Evolutionary conservation across 1,140 invertebrate genomes (phyloP).

Genomic region (Zaprionus vittiger): DNA sequence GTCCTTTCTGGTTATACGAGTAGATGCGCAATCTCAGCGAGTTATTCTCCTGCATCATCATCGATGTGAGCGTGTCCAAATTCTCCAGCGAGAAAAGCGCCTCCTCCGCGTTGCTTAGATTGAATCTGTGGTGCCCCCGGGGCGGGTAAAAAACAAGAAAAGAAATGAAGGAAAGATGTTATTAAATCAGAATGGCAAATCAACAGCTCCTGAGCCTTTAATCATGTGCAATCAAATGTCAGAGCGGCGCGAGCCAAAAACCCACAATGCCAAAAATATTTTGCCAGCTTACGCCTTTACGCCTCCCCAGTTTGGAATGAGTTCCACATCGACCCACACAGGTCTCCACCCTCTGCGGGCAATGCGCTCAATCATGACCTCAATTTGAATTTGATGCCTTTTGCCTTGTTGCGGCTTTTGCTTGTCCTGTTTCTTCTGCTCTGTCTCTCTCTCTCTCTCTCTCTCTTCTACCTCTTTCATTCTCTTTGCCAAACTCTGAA

Average conservation of each 20-base stretch:
- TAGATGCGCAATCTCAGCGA: conserved; percentile 80
- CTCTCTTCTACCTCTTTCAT: background rate
- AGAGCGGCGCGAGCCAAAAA: conserved; percentile 15
- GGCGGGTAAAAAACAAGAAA: background rate
- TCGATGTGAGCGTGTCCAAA: conserved; percentile 78
- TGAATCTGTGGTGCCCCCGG: conserved; percentile 64
- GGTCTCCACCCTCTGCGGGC: background rate
- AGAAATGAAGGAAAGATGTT: conserved; percentile 31
- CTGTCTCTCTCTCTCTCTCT: background rate
- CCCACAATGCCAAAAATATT: conserved; percentile 49
- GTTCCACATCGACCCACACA: background rate
- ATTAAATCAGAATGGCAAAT: conserved; percentile 75
- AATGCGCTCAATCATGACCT: conserved; percentile 76
- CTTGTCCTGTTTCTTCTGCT: conserved; percentile 45
- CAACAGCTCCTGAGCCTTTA: conserved; percentile 70
- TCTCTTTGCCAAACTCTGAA: conserved; percentile 48
- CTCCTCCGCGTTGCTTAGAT: conserved; percentile 81
- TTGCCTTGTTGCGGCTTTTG: conserved; percentile 62
- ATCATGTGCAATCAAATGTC: conserved; percentile 69
- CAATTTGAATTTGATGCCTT: conserved; percentile 83
- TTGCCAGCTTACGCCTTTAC: conserved; percentile 58
- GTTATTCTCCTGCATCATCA: conserved; percentile 83
- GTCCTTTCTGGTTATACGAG: conserved; percentile 83
- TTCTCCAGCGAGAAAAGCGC: conserved; percentile 81
- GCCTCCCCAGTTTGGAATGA: conserved; percentile 31